phyloP scores from a whole-genome alignment of 2,797 vertebrate genomes.

The Falco peregrinus region DNA sequence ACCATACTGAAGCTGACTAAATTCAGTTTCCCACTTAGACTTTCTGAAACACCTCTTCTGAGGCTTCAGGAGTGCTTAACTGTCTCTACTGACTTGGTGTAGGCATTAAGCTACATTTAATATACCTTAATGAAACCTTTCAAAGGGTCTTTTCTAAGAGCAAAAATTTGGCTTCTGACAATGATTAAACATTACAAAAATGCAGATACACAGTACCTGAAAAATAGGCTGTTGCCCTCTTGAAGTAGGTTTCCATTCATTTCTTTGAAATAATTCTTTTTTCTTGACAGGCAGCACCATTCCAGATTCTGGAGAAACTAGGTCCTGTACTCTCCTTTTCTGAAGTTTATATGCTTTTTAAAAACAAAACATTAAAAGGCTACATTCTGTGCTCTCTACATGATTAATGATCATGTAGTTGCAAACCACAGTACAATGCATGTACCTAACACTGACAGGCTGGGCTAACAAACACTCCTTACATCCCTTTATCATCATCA shows the following conservation, averaged over 20 bases:
- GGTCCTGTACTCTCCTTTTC: conserved; percentile 62
- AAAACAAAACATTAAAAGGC: background rate
- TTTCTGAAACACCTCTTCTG: background rate
- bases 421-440: background rate
- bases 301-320: conserved; percentile 43
- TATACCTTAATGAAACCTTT: background rate
- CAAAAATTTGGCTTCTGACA: background rate
- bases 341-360: conserved; percentile 64
- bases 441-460: background rate
- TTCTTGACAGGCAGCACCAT: conserved; percentile 27
- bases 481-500: background rate
- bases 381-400: background rate
- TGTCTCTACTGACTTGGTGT: background rate
- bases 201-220: conserved; percentile 55
- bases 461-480: background rate
- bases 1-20: background rate
- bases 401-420: too few relatives aligned
- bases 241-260: conserved; percentile 70
- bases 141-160: background rate
- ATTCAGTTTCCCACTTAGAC: background rate
- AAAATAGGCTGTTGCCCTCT: conserved; percentile 25
- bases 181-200: background rate
- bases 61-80: background rate
- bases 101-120: background rate
- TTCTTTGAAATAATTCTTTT: conserved; percentile 44